phyloP scores from a whole-genome alignment of 1,140 invertebrate species.

The Heliothis virescens region DNA sequence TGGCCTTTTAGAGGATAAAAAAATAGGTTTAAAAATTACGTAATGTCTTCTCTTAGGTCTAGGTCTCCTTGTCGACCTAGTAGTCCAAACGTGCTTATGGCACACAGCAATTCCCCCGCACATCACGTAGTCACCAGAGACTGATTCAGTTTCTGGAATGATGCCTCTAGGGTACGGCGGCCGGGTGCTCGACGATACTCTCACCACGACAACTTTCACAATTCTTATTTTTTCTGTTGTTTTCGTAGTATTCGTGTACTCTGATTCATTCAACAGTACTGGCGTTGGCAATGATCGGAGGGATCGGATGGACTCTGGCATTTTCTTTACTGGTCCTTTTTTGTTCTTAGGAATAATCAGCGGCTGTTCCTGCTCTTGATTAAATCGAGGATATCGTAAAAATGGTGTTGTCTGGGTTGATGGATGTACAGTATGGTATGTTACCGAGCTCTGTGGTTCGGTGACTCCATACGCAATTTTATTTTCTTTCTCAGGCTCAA shows the following conservation, averaged over 20 bases:
- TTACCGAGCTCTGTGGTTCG: background rate
- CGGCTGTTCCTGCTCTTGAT: no score
- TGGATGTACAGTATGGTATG: no score
- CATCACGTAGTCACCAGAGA: background rate
- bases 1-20: background rate
- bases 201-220: background rate
- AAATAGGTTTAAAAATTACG: background rate
- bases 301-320: no score
- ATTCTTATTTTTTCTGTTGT: no score
- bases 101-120: background rate
- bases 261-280: no score
- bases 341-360: no score
- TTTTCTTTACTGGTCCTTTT: no score
- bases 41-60: background rate
- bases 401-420: no score
- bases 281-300: no score
- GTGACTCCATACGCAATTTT: background rate
- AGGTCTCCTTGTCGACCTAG: background rate
- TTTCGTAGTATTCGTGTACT: no score
- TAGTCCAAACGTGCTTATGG: background rate
- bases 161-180: background rate
- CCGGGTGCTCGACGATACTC: background rate
- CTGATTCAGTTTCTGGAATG: background rate
- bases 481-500: background rate
- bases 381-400: no score